Evolutionary conservation across 2,797 vertebrate genomes (phyloP), one percentile per base, ranked within the genome.

Genomic region (Allobates femoralis): DNA sequence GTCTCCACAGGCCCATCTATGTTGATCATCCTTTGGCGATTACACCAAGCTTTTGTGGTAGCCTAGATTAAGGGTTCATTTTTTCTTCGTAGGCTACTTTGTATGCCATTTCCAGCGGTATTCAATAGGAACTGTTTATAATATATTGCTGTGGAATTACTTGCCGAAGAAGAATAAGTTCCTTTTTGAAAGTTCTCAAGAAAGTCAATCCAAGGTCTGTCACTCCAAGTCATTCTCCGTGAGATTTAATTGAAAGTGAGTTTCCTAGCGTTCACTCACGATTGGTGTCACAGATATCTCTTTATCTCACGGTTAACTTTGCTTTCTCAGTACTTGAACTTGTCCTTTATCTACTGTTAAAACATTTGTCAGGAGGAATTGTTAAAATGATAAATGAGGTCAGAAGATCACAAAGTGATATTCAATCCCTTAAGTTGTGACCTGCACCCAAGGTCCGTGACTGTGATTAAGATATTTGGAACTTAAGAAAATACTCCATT

Each of bases 331-430:
- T 82, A 81, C 51, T 79, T 41, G 67, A 78, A 76, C 89, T 91
- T 90, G 85, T 71, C 74, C 53, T 83, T 84, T 89, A 89, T 78
- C 79, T 56, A 88, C 81, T 83, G 84, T 87, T 67, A 85, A 92
- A 91, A 85, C 66, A 86, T 87, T 89, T 91, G 79, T 89, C 83
- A 90, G 88, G 64, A 58, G 41, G 84, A 90, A 88, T 89, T 89
- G 71, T 88, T 89, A 74, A 88, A 90, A 89, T 90, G 73, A 81
- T 83, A 88, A 89, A 90, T 79, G 74, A 88, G 71, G 86, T 90
- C 69, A 75, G 46, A 71, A 58, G 23, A 83, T 37, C 84, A 88
- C 11, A 71, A 74, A 66, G 21, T 79, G 86, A 90, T 89, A 89
- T 88, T 90, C 89, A 88, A 53, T 90, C 84, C 87, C 89, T 85